Evolutionary conservation across 1,140 invertebrate genomes (phyloP).

Genomic region (Temnothorax curvispinosus): DNA sequence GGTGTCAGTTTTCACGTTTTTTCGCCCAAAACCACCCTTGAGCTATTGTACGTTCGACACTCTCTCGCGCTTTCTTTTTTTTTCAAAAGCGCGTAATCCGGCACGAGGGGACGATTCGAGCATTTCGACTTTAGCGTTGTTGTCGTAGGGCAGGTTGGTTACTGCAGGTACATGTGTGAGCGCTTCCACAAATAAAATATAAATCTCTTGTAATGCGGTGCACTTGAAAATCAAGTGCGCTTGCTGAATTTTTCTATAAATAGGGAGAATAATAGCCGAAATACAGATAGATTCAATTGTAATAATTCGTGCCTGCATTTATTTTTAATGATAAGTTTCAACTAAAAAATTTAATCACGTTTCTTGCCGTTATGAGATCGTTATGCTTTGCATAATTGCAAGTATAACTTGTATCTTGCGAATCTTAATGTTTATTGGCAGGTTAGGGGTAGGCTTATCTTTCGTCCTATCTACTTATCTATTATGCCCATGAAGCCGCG

Average conservation of each 20-base stretch:
- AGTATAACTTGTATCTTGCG: background rate
- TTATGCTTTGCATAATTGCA: conserved; percentile 6
- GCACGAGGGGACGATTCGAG: conserved; percentile 81
- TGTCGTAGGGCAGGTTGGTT: conserved; percentile 81
- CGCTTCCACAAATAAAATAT: conserved; percentile 58
- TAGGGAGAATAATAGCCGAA: background rate
- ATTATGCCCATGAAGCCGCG: background rate
- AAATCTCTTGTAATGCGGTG: conserved; percentile 58
- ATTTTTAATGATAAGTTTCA: background rate
- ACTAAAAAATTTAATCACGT: background rate
- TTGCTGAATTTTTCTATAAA: background rate
- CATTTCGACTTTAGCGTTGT: conserved; percentile 81
- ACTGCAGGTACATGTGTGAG: conserved; percentile 79
- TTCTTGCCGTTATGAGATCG: background rate
- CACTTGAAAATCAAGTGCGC: conserved; percentile 36
- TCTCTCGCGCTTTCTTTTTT: conserved; percentile 74
- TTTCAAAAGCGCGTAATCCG: conserved; percentile 84
- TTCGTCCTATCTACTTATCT: background rate
- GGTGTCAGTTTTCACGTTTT: conserved; percentile 85
- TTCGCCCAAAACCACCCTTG: conserved; percentile 85
- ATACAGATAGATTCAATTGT: background rate
- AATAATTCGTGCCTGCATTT: background rate
- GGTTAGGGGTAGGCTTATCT: conserved; percentile 3
- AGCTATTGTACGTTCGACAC: conserved; percentile 73
- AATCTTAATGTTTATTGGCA: conserved; percentile 24